Evolutionary conservation across 1,140 invertebrate genomes (phyloP), one percentile per base, ranked within the genome.

Genomic region (Maconellicoccus hirsutus): DNA sequence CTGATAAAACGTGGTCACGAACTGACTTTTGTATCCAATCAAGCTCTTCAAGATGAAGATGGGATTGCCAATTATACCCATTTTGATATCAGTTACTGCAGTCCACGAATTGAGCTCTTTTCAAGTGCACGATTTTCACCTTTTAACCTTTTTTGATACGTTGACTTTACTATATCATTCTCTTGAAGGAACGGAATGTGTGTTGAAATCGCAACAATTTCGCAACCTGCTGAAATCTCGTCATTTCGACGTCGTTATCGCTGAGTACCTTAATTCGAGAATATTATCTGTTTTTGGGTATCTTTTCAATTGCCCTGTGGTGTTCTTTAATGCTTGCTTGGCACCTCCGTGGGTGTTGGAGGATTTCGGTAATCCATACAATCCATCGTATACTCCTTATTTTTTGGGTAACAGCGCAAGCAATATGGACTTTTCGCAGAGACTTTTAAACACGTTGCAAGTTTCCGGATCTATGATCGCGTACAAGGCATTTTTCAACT

Each of bases 1-100:
- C 71, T 80, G 21, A 77, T 75, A 1, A 38, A 59, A 6, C 70
- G 76, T 70, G 77, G 76, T 21, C 79, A 80, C 72, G 59, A 78
- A 10, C 19, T 80, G 0, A 76, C 75, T 0, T 75, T 79, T 0
- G 42, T 78, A 8, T 78, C 76, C 70, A 74, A 81, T 3, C 84
- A 82, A 73, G 77, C 81, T 0, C 76, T 80, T 7, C n/a, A n/a
- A n/a, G n/a, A n/a, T n/a, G 82, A 82, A 71, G 77, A 77, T 29
- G 78, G 80, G 0, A 72, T 81, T 1, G 75, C 79, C 3, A 85
- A 85, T 75, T 84, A 83, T 42, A 79, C 75, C 6, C 83, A 86
- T 73, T 74, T 84, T n/a, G 73, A 70, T 12, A 33, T 33, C 29
- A 6, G 4, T 33, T 33, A 33, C 29, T 33, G 29, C 12, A 3